These are phyloP conservation scores for Pycnomerus fuliginosus DNA, from an alignment of 2,888 invertebrate species.

Conservation along the genomic window DNA sequence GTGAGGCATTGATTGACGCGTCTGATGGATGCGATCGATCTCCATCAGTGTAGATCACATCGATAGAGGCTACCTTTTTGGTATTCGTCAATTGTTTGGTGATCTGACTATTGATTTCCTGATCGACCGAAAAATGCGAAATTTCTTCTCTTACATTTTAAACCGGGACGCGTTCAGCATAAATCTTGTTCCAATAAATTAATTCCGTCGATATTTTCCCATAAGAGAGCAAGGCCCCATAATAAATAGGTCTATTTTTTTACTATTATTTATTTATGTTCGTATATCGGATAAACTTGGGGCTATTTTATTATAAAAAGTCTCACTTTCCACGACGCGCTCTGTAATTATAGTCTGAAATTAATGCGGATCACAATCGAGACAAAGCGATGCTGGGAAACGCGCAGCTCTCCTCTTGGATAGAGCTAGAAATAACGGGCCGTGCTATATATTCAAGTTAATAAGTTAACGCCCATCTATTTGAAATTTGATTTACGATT, in stretches of 20 bases:
- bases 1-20: constrained; percentile 53
- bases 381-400: constrained; percentile 27
- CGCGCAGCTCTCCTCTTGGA: constrained; percentile 29
- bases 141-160: constrained; percentile 1
- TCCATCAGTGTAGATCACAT: constrained; percentile 54
- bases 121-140: constrained; percentile 1
- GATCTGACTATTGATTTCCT: constrained; percentile 20
- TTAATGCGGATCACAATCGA: constrained; percentile 44
- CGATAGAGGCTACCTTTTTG: constrained; percentile 43
- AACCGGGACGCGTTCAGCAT: constrained; percentile 40
- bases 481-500: constrained; percentile 50
- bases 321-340: constrained; percentile 46
- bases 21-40: constrained; percentile 54
- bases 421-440: constrained; percentile 29
- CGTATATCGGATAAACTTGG: constrained; percentile 39
- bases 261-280: constrained; percentile 47
- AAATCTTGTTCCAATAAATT: constrained; percentile 47
- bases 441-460: constrained; percentile 42
- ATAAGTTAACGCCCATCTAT: constrained; percentile 51
- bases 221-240: constrained; percentile 30
- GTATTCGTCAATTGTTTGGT: constrained; percentile 38
- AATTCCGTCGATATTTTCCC: constrained; percentile 44
- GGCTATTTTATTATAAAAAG: constrained; percentile 47
- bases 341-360: constrained; percentile 47
- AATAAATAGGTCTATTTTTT: constrained; percentile 49